Evolutionary conservation across 2,888 invertebrate species (phyloP), one percentile per base, ranked within the genome.

Genomic region (Scaptomyza caliginosa): DNA sequence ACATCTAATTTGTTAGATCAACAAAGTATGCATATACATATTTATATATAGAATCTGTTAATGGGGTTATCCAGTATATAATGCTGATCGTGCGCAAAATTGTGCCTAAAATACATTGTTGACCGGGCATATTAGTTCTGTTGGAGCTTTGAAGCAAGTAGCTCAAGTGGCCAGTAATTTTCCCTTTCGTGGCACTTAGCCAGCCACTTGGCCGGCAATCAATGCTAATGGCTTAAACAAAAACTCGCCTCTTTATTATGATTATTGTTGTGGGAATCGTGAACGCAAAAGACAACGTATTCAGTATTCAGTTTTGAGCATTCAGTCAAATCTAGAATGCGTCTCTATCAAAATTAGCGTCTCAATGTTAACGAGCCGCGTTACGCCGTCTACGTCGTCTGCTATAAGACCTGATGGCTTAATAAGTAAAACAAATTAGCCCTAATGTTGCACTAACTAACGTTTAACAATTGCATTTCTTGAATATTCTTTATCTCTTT

Each of bases 141-240:
- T 16, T n/a, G 4, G 8, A 17, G 13, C 13, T 13, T 28, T 28
- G 11, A 7, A 28, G 3, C 28, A 28, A 10, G 8, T 13, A 23
- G 21, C 8, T 45, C 10, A 36, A 71, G 42, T 51, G 39, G 39
- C 19, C 39, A 34, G 48, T 57, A 48, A 30, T 68, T 57, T 71
- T 72, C 34, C 50, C 13, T 36, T 39, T 28, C 4, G 8, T 4
- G 26, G 13, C 28, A 19, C 23, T 40, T n/a, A 28, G 34, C 24
- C n/a, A n/a, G 17, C 17, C 34, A 34, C 26, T 62, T 21, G n/a
- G 19, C 32, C n/a, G 24, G 16, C 56, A 56, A 65, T 71, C 56
- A 68, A 63, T 64, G 74, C 50, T 77, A 73, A 77, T 77, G 50
- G 64, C 55, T 46, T 52, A 16, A 56, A 46, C 62, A 72, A 26